Conservation (phyloP, 2,113 vertebrate species). For the Pantherophis guttatus region DNA sequence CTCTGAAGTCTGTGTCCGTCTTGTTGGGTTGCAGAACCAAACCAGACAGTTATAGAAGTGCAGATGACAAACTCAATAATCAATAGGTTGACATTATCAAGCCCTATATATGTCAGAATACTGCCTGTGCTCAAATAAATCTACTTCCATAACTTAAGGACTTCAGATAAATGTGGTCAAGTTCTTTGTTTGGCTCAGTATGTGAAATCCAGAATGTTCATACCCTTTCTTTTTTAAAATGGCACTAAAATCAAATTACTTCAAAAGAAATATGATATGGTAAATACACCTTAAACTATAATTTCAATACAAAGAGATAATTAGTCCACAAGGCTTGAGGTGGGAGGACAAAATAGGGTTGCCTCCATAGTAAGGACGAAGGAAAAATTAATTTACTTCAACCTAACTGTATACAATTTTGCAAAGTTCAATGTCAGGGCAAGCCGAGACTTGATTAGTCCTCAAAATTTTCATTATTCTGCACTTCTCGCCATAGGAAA, state of each 20-base stretch:
- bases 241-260: neutral
- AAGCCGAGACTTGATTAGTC: neutral
- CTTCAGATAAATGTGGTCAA: too few relatives aligned
- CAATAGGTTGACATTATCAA: slow-evolving; percentile 10
- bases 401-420: neutral
- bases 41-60: too few relatives aligned
- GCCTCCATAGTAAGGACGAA: neutral
- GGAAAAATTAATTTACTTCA: neutral
- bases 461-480: neutral
- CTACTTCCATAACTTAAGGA: neutral
- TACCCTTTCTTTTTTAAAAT: neutral
- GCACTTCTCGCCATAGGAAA: neutral
- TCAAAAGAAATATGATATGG: neutral
- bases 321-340: neutral
- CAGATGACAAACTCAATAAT: neutral
- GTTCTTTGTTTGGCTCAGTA: neutral
- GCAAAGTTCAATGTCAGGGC: neutral
- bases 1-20: too few relatives aligned
- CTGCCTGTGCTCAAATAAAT: neutral
- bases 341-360: neutral
- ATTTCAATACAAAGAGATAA: neutral
- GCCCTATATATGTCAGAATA: neutral
- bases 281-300: neutral
- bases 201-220: neutral
- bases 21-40: too few relatives aligned